These are phyloP conservation scores for Trichechus manatus DNA, from an alignment of 2,113 vertebrate species.

Conservation along the genomic window DNA sequence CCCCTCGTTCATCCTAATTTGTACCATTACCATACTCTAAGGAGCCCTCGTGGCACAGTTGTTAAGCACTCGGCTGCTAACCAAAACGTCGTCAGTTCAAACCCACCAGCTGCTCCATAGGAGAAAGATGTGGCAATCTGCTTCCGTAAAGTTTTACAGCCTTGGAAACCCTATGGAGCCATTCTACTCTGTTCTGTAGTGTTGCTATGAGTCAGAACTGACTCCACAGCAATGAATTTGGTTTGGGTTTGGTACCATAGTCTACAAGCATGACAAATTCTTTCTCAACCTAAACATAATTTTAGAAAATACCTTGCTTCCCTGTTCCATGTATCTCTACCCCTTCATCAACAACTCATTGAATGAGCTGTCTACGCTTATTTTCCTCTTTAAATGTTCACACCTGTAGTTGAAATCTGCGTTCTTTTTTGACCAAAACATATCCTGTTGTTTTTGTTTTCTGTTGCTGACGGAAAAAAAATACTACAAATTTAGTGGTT, in stretches of 20 bases:
- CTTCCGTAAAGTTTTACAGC: too few relatives aligned
- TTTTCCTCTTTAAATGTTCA: neutral
- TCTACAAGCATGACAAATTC: neutral
- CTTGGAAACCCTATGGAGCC: too few relatives aligned
- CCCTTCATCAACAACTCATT: neutral
- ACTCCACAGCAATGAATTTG: too few relatives aligned
- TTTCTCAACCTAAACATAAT: neutral
- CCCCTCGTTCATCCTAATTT: neutral
- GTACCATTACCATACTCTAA: neutral
- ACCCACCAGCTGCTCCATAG: too few relatives aligned
- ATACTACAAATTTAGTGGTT: neutral
- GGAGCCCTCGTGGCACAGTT: too few relatives aligned
- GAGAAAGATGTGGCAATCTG: too few relatives aligned
- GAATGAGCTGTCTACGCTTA: neutral
- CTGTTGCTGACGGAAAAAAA: neutral
- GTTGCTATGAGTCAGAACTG: too few relatives aligned
- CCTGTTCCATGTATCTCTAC: neutral
- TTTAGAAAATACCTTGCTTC: neutral
- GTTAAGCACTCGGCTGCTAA: too few relatives aligned
- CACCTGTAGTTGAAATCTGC: neutral
- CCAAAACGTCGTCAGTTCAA: too few relatives aligned
- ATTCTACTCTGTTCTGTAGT: too few relatives aligned
- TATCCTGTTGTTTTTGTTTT: neutral
- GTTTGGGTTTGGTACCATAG: neutral
- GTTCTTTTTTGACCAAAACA: neutral